Base-by-base conservation (phyloP, 2,797 vertebrate genomes). In the Aldrovandia affinis region DNA sequence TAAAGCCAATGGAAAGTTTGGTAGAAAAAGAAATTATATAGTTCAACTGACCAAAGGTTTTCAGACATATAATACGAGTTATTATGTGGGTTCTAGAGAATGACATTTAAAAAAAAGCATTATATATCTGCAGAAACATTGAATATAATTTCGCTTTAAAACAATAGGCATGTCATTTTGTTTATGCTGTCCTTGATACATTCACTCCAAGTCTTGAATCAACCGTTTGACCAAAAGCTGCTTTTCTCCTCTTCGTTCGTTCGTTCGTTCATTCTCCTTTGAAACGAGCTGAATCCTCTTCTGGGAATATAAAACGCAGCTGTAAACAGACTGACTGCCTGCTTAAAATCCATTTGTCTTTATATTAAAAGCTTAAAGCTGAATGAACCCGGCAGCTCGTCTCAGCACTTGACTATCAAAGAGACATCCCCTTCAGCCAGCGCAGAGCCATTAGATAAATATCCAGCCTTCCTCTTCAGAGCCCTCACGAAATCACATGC, bases 201-300 rank as follows among this genome's bases (percentile, higher is more conserved):
- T 87, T 87, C 50, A 42, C 81, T 79, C 79, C 52, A 15, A 85
- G 42, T 59, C 50, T 80, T 55, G 83, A 39, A 86, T 86, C 82
- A 63, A 1, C 20, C 20, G 15, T 10, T 6, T 18, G 3, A 33
- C 68, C 68, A 39, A 22, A 42, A 73, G 20, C 36, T 18, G 36
- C 15, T 15, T 70, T 36, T 73, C 22, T 30, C 33, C 42, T 42
- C 68, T 42, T 42, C 68, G 20, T 36, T 22, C 42, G n/a, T n/a
- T n/a, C n/a, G n/a, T n/a, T n/a, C n/a, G n/a, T n/a, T n/a, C n/a
- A 36, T n/a, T 63, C 78, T 81, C 77, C 77, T 81, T 70, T 59
- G 47, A 85, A 75, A 65, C 50, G 5, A 20, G 33, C 80, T 50
- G 77, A 83, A 33, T 83, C 85, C 82, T 84, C 78, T 79, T 65